These are phyloP conservation scores for Peromyscus melanophrys DNA, from an alignment of 2,797 vertebrate species.

Conservation along the genomic window DNA sequence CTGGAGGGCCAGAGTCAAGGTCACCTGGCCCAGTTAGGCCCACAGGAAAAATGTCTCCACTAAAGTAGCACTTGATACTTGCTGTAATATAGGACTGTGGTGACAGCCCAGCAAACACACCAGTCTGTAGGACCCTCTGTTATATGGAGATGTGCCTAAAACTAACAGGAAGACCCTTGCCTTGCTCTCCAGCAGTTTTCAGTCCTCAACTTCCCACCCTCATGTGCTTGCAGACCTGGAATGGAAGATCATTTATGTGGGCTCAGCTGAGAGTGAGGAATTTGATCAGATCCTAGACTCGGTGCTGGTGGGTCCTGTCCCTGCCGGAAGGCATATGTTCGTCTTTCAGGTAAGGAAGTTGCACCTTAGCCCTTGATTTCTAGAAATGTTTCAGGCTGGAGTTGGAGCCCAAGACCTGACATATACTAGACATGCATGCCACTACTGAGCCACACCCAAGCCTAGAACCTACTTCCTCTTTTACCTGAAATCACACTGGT, in stretches of 20 bases:
- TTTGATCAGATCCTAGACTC: conserved; percentile 95
- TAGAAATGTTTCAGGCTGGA: background rate
- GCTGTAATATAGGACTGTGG: background rate
- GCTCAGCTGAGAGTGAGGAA: conserved; percentile 95
- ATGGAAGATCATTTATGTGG: conserved; percentile 97
- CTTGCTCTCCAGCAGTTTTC: background rate
- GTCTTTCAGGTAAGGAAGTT: conserved; percentile 93
- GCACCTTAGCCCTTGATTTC: background rate
- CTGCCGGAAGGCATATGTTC: conserved; percentile 96
- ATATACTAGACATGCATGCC: background rate
- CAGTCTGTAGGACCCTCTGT: background rate
- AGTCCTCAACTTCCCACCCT: background rate
- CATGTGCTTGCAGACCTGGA: conserved; percentile 91
- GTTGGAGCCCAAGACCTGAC: background rate
- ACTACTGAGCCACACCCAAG: background rate
- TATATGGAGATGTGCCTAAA: background rate
- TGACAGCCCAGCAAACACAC: background rate
- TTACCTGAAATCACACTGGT: background rate
- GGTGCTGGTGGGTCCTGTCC: conserved; percentile 95
- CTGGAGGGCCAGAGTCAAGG: conserved; percentile 53
- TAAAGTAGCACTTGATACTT: background rate
- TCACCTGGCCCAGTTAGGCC: background rate
- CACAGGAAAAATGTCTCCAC: background rate
- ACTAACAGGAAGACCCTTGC: background rate
- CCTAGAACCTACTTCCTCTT: background rate